Evolutionary conservation across 2,797 vertebrate genomes (phyloP), one percentile per base, ranked within the genome.

Genomic region (Botia kubotai): DNA sequence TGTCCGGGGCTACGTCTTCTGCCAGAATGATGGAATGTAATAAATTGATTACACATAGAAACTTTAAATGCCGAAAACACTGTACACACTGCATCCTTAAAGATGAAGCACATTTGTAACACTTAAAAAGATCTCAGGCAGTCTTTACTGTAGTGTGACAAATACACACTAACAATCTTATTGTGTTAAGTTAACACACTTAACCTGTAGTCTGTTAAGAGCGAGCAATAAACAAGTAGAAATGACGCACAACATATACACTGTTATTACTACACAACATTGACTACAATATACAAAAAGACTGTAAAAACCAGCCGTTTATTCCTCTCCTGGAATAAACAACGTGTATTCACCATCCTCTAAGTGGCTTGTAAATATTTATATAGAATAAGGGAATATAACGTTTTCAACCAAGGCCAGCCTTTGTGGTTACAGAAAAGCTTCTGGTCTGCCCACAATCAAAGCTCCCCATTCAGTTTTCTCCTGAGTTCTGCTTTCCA

Each of bases 301-400:
- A 7, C 36, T 16, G 46, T 48, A 8, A 65, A 52, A 50, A 70
- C n/a, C 23, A 21, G 73, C 26, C 2, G 23, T 33, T n/a, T 39
- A 60, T 70, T 70, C 66, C 55, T 70, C 70, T 33, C 67, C 67
- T 62, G 6, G 6, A 77, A 79, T 36, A 69, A 86, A 53, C 13
- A 70, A 78, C 46, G 33, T 19, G 19, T 53, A 80, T 81, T 19
- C 75, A n/a, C 75, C 29, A 33, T 89, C 86, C 87, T 85, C 79
- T 84, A 78, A 87, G 83, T 79, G 83, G 83, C 87, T 87, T 83
- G 72, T 88, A 86, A 91, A 92, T 92, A 89, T 93, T 92, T 46
- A 74, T 89, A 84, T 76, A 83, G 80, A 82, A 82, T 86, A 81
- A 14, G 85, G 67, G 79, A 90, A 90, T 86, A 88, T 86, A 85